phyloP scores from a whole-genome alignment of 2,113 vertebrate species.

The Microtus ochrogaster region DNA sequence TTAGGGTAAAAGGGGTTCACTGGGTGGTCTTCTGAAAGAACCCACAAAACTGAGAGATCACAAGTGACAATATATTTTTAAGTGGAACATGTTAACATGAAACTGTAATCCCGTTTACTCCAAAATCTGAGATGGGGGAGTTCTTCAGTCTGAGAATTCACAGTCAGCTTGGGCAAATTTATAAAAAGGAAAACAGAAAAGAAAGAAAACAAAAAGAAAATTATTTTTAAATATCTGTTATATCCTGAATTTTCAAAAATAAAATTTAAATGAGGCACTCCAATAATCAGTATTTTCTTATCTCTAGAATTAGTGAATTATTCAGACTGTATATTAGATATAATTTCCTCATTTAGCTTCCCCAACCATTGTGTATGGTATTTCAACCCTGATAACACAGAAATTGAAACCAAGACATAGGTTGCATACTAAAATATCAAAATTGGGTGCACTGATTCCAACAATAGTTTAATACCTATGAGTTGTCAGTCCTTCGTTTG shows the following conservation, averaged over 20 bases:
- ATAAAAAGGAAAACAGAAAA: not conserved
- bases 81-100: not conserved
- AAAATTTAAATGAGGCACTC: not conserved
- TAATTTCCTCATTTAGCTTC: not conserved
- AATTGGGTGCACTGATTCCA: not conserved
- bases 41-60: not conserved
- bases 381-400: not conserved
- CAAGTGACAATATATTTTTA: not conserved
- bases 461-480: not conserved
- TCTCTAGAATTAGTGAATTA: not conserved
- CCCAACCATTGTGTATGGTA: not conserved
- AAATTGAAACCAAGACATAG: not conserved
- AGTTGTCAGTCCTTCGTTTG: not conserved
- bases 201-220: not conserved
- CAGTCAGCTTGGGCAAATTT: not conserved
- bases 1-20: not conserved
- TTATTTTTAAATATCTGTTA: not conserved
- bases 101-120: not conserved
- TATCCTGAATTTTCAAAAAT: not conserved
- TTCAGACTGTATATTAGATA: not conserved
- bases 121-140: not conserved
- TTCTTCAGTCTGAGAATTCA: not conserved
- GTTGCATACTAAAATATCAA: not conserved
- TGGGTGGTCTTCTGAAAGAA: not conserved
- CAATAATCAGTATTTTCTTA: not conserved